phyloP scores from a whole-genome alignment of 2,888 invertebrate species.

The Bellardia pandia region DNA sequence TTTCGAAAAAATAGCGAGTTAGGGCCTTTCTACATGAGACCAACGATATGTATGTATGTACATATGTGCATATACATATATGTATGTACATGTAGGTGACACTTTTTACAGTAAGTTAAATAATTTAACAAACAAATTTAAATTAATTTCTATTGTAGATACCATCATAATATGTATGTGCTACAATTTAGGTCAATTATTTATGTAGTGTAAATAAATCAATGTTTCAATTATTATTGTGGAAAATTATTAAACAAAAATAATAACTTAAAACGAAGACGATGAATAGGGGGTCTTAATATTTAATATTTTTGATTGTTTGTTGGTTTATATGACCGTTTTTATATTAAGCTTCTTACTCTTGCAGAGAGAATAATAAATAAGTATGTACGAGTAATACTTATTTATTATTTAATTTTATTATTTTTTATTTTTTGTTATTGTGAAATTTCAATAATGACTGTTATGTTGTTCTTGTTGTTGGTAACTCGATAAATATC shows the following conservation, averaged over 20 bases:
- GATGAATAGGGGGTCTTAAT: not conserved
- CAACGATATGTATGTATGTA: too few relatives aligned
- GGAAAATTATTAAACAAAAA: not conserved
- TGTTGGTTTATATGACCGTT: too few relatives aligned
- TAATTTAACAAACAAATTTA: not conserved
- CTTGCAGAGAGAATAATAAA: not conserved
- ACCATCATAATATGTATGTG: too few relatives aligned
- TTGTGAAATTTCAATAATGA: constrained; percentile 4
- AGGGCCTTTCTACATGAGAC: too few relatives aligned
- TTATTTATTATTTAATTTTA: not conserved
- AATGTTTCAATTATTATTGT: not conserved
- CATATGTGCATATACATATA: not conserved
- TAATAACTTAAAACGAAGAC: not conserved
- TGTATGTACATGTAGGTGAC: not conserved
- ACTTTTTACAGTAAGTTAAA: not conserved
- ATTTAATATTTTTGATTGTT: not conserved
- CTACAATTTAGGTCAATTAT: too few relatives aligned
- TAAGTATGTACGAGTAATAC: not conserved
- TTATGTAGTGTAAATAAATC: not conserved
- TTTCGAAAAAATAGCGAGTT: too few relatives aligned
- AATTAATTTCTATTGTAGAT: constrained; percentile 2
- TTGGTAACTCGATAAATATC: not conserved
- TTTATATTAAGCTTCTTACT: too few relatives aligned
- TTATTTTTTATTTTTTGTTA: not conserved
- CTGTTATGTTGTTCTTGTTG: not conserved